These are phyloP conservation scores for Plebejus melissa DNA, from an alignment of 2,888 invertebrate species.

Conservation along the genomic window DNA sequence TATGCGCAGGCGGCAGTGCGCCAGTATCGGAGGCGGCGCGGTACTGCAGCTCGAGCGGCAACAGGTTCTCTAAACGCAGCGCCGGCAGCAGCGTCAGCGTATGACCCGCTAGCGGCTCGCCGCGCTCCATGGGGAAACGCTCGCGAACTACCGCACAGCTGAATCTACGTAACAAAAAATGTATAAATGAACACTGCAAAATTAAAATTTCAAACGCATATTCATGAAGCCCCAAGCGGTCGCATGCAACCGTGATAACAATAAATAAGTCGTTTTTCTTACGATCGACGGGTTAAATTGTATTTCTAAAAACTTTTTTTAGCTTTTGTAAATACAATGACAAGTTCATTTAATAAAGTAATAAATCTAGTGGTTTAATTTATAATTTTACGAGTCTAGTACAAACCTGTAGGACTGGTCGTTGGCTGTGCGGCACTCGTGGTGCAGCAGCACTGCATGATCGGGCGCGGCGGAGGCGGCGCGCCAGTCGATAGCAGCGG, in stretches of 20 bases:
- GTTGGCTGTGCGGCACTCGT: slow-evolving; percentile 60
- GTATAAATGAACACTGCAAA: no score
- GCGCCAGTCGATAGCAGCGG: slow-evolving; percentile 50
- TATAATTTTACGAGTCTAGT: no score
- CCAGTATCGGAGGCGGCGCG: slow-evolving; percentile 53
- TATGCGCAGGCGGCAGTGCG: slow-evolving; percentile 58
- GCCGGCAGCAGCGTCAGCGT: slow-evolving; percentile 91
- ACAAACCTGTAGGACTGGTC: slow-evolving; percentile 52
- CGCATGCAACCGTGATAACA: no score
- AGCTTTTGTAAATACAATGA: no score
- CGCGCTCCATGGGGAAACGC: slow-evolving; percentile 85
- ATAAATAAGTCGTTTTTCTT: no score
- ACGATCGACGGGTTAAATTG: no score
- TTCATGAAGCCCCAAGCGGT: no score
- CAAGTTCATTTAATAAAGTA: no score
- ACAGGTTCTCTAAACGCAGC: slow-evolving; percentile 89
- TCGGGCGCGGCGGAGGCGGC: slow-evolving; percentile 46
- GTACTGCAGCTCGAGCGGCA: slow-evolving; percentile 89
- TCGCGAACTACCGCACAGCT: slow-evolving; percentile 89
- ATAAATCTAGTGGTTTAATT: no score
- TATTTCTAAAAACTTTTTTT: no score
- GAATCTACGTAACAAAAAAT: slow-evolving; percentile 74
- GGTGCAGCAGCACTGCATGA: slow-evolving; percentile 48
- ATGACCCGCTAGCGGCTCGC: slow-evolving; percentile 88
- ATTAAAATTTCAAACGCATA: no score